Percentiles rank a stretch among this genome's conserved stretches.
These are phyloP conservation scores for Prunella himalayana DNA, from an alignment of 2,113 vertebrate species.

Conservation along the genomic window DNA sequence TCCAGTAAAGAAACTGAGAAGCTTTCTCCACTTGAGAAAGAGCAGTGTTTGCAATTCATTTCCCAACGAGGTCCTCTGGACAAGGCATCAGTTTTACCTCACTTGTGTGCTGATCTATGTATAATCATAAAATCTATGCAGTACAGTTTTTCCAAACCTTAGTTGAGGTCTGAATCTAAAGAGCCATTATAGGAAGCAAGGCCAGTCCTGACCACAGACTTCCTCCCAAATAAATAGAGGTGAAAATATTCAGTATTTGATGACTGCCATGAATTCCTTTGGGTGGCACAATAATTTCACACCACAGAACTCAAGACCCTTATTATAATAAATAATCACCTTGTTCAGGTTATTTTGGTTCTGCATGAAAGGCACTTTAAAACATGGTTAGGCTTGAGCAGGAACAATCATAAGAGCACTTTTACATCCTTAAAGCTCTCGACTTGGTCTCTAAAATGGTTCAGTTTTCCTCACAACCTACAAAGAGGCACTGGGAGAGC, in stretches of 20 bases:
- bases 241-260: conserved; percentile 15
- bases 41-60: neutral
- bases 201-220: conserved; percentile 15
- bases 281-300: conserved; percentile 14
- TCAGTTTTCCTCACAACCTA: neutral
- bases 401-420: neutral
- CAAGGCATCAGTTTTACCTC: neutral
- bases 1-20: neutral
- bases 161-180: neutral
- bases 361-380: neutral
- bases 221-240: conserved; percentile 26
- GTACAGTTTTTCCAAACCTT: neutral
- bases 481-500: neutral
- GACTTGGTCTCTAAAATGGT: neutral
- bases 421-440: neutral
- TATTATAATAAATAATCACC: neutral
- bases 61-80: neutral
- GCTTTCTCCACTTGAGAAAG: neutral
- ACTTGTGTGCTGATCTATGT: neutral
- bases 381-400: neutral
- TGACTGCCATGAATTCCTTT: neutral
- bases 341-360: conserved; percentile 9
- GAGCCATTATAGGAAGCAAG: conserved; percentile 9
- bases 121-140: neutral
- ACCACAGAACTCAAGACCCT: neutral